Conservation (phyloP, 2,797 vertebrate species). For the Melanotaenia boesemani region DNA sequence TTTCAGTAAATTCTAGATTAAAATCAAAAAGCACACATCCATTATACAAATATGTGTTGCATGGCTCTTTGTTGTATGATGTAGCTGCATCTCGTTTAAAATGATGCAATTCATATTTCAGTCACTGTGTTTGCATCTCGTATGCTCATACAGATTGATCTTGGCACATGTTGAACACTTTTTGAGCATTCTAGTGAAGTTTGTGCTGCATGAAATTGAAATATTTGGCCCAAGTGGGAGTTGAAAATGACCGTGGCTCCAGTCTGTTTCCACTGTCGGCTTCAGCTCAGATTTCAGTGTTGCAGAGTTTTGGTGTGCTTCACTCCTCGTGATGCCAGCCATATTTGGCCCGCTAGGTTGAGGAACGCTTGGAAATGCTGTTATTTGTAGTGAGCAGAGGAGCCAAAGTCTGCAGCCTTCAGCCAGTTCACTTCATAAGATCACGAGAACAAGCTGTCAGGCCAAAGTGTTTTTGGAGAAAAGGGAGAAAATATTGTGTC, state of each 20-base stretch:
- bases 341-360: conserved; percentile 12
- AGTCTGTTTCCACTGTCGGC: conserved; percentile 8
- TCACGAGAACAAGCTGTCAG: conserved; percentile 38
- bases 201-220: conserved; percentile 9
- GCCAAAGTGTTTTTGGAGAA: conserved; percentile 22
- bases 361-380: conserved; percentile 47
- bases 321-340: conserved; percentile 27
- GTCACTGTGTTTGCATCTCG: neutral
- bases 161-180: neutral
- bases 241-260: conserved; percentile 36
- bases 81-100: too few relatives aligned
- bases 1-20: too few relatives aligned
- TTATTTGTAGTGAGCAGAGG: conserved; percentile 34
- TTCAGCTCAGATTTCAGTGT: conserved; percentile 21
- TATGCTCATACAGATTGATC: neutral
- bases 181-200: neutral
- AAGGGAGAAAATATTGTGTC: conserved; percentile 31
- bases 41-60: too few relatives aligned
- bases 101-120: neutral
- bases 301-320: conserved; percentile 25
- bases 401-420: conserved; percentile 38
- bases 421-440: conserved; percentile 41
- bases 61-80: too few relatives aligned
- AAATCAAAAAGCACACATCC: too few relatives aligned
- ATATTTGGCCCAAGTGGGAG: conserved; percentile 21